Conservation (phyloP, 2,113 vertebrate genomes). For the Eurypyga helias region DNA sequence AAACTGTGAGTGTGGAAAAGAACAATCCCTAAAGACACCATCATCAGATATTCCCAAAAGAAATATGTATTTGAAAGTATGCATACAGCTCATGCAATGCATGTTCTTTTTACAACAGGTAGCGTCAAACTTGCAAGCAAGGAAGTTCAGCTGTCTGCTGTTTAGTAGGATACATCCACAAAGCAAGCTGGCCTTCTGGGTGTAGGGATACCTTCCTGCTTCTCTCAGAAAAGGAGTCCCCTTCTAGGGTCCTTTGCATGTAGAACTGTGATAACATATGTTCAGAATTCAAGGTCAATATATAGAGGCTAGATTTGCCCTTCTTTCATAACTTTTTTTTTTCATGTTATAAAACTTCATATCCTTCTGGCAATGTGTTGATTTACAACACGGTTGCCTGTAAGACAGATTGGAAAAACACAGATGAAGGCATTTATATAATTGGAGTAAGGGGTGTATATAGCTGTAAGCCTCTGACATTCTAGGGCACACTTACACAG, state of each 20-base stretch:
- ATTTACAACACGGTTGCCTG: rapidly evolving
- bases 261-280: rapidly evolving
- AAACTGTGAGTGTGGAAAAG: background rate
- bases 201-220: background rate
- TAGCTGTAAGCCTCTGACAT: background rate
- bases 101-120: background rate
- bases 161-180: no score
- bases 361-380: background rate
- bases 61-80: background rate
- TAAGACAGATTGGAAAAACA: background rate
- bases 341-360: background rate
- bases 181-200: background rate
- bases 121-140: background rate
- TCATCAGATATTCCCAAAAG: background rate
- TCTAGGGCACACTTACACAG: background rate
- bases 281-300: background rate
- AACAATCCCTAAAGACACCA: background rate
- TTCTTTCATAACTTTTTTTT: background rate
- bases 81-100: background rate
- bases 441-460: background rate
- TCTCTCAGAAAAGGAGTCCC: background rate
- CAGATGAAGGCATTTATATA: rapidly evolving
- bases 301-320: background rate
- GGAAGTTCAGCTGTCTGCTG: background rate
- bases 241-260: background rate